phyloP scores from a whole-genome alignment of 2,888 invertebrate genomes.

The Conchocele bisecta region DNA sequence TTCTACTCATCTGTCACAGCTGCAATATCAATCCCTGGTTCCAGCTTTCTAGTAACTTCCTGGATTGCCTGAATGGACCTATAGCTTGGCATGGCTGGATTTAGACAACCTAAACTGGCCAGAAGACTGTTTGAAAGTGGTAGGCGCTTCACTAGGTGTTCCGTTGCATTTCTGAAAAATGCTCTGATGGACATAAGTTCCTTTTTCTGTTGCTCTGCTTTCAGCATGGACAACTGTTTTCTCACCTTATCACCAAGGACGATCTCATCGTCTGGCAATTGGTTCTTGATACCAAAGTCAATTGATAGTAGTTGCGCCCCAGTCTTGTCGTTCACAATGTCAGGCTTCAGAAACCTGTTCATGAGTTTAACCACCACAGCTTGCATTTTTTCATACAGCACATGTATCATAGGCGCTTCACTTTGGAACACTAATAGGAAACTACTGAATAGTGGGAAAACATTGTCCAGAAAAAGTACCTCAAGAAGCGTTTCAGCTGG shows the following conservation, averaged over 20 bases:
- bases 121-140: neutral
- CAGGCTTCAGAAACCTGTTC: slow-evolving; percentile 17
- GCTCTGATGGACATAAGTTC: neutral
- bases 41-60: neutral
- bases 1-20: too few species aligned
- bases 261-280: slow-evolving; percentile 26
- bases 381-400: slow-evolving; percentile 75
- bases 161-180: neutral
- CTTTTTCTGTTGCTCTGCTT: neutral
- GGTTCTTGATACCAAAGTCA: slow-evolving; percentile 10
- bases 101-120: neutral
- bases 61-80: too few species aligned
- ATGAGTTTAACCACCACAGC: slow-evolving; percentile 25
- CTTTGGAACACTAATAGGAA: slow-evolving; percentile 33
- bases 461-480: slow-evolving; percentile 6
- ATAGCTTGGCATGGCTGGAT: too few species aligned
- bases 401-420: slow-evolving; percentile 60
- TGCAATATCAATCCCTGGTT: neutral
- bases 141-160: neutral
- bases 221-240: slow-evolving; percentile 16
- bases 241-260: slow-evolving; percentile 26
- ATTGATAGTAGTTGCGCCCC: slow-evolving; percentile 16
- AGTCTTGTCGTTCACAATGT: slow-evolving; percentile 7
- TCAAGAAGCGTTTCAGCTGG: neutral
- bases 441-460: slow-evolving; percentile 29